Evolutionary conservation across 2,888 invertebrate genomes (phyloP).

Genomic region (Busseola fusca): DNA sequence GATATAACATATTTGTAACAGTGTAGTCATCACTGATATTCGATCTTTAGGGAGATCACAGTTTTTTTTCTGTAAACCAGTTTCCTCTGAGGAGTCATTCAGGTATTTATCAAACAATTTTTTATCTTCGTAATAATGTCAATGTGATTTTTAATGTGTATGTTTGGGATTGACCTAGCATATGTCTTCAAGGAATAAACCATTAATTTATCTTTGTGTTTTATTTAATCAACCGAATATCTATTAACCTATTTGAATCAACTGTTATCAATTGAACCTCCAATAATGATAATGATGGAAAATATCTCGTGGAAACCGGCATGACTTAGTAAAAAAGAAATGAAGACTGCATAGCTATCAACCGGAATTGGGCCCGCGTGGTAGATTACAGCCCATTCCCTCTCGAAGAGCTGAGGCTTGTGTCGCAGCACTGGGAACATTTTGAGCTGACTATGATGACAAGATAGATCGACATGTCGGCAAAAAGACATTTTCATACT

Average conservation of each 20-base stretch:
- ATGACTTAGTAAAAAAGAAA: too few species aligned
- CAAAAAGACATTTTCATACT: not conserved
- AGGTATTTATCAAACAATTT: slow-evolving; percentile 86
- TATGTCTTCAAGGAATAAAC: slow-evolving; percentile 77
- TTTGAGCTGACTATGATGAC: not conserved
- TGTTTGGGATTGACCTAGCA: slow-evolving; percentile 74
- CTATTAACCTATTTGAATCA: not conserved
- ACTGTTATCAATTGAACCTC: not conserved
- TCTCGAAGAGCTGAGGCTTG: too few species aligned
- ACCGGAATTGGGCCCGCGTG: not conserved
- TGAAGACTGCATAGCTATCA: not conserved
- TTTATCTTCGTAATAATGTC: slow-evolving; percentile 76
- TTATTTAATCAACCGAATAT: slow-evolving; percentile 50
- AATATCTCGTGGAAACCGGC: not conserved
- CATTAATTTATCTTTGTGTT: slow-evolving; percentile 57
- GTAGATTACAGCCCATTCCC: not conserved
- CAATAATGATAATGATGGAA: not conserved
- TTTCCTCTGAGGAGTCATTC: slow-evolving; percentile 85
- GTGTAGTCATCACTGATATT: slow-evolving; percentile 80
- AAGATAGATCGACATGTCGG: not conserved
- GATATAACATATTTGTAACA: slow-evolving; percentile 75
- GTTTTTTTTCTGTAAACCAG: slow-evolving; percentile 81
- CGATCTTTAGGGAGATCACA: slow-evolving; percentile 79
- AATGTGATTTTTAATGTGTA: slow-evolving; percentile 76
- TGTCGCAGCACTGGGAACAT: too few species aligned